Evolutionary conservation across 2,113 vertebrate genomes (phyloP), one percentile per base, ranked within the genome.

Genomic region (Psammodynastes pulverulentus): DNA sequence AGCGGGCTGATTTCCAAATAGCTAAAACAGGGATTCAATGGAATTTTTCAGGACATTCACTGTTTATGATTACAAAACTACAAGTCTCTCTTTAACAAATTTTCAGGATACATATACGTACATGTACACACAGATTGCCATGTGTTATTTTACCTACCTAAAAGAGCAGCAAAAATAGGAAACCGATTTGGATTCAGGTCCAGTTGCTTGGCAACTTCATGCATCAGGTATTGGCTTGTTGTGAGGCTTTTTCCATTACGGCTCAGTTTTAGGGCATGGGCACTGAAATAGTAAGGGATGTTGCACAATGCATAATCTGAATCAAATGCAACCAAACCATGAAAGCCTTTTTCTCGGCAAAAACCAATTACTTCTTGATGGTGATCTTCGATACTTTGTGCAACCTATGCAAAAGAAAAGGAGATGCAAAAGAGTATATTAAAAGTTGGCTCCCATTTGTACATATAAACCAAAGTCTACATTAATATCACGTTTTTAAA

Each of bases 221-320:
- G 98, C 98, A 99, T 99, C 98, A 99, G 98, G 96, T 98, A 99
- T 96, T 99, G 98, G 98, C 98, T 99, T 97, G 99, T 99, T 94
- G 99, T 99, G 97, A 99, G 98, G 97, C 98, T 99, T 93, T 99
- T 99, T 96, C 99, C 98, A 21, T 99, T 99, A 93, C 98, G 98
- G 98, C 99, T 99, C 97, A 99, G 98, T 96, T 99, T 99, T 94
- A 99, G 98, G 96, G 98, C 98, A 89, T 99, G 98, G 97, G 99
- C 98, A 94, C 98, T 99, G 97, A 99, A 99, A 97, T 99, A 99
- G 97, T 98, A 98, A 9, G 98, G 98, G 97, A 99, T 98, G 98
- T 98, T 99, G 97, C 98, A 99, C 97, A 99, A 97, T 12, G 99
- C 99, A 87, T 99, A 99, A 97, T 99, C 99, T 0, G 99, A 99